Evolutionary conservation across 1,140 invertebrate genomes (phyloP), one percentile per base, ranked within the genome.

Genomic region (Mercenaria mercenaria): DNA sequence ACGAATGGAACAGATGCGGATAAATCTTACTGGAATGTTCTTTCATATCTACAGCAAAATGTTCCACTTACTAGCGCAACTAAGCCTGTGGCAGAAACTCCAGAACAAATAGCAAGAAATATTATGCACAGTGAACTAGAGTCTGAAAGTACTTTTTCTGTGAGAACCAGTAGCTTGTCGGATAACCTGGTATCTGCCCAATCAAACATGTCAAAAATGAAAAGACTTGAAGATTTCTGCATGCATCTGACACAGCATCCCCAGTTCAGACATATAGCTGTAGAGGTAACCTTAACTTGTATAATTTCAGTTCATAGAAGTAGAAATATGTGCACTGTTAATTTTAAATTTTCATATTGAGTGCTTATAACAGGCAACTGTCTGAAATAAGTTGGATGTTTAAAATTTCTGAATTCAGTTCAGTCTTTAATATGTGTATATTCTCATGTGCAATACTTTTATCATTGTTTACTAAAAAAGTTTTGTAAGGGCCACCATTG

Each of bases 171-270:
- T 76, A 97, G 97, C 92, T 96, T 98, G 50, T 96, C 98, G 85
- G 96, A 96, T 20, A 97, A 97, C 26, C 96, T 98, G 50, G 95
- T 95, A 37, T 95, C 96, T 41, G 97, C 97, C 0, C 96, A 97
- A 92, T 97, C 96, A 10, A 95, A 95, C 43, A 95, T 96, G 29
- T 97, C 97, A 2, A 97, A 97, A 86, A 93, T 97, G 67, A 96
- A 96, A 61, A 96, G 97, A 88, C 93, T 97, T 1, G 97, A 98
- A 92, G 97, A 97, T 94, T 96, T 98, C 34, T 97, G 97, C 61
- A 95, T 95, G 15, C 98, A 98, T 94, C 94, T 98, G 0, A 96
- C 97, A 76, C 96, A 97, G 85, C 98, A 97, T 96, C 97, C 97
- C 0, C 97, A 98, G 92, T 97, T 97, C 4, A 97, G 97, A 92